Conservation (phyloP, 2,113 vertebrate species). For the Plecotus auritus region DNA sequence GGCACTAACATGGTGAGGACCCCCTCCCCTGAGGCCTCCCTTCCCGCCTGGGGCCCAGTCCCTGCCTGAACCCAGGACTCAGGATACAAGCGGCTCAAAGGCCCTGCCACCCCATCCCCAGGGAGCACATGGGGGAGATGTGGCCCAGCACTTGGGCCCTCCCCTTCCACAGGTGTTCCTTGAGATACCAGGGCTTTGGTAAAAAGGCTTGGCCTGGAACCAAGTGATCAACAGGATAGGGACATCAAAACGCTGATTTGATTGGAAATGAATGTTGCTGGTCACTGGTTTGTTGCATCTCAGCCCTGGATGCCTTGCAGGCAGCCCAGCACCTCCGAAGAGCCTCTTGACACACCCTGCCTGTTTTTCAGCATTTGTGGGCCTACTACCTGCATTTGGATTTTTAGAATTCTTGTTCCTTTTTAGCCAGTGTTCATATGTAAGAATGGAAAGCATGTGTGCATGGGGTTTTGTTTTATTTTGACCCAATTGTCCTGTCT, state of each 20-base stretch:
- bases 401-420: fast-evolving
- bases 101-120: neutral
- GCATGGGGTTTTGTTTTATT: neutral
- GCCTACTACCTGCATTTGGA: fast-evolving
- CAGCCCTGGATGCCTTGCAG: fast-evolving
- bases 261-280: neutral
- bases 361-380: fast-evolving
- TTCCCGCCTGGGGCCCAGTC: neutral
- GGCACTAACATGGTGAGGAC: conserved; percentile 90
- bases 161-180: fast-evolving
- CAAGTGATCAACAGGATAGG: fast-evolving
- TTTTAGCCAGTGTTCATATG: fast-evolving
- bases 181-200: neutral
- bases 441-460: neutral
- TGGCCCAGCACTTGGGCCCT: neutral
- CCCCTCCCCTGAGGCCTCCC: neutral
- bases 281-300: fast-evolving
- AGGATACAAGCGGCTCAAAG: fast-evolving
- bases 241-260: fast-evolving
- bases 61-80: neutral
- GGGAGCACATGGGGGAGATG: fast-evolving
- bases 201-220: neutral
- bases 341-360: fast-evolving
- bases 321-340: fast-evolving
- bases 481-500: too few relatives aligned